Base-by-base conservation (phyloP, 2,797 vertebrate species). In the Propithecus perrieri region DNA sequence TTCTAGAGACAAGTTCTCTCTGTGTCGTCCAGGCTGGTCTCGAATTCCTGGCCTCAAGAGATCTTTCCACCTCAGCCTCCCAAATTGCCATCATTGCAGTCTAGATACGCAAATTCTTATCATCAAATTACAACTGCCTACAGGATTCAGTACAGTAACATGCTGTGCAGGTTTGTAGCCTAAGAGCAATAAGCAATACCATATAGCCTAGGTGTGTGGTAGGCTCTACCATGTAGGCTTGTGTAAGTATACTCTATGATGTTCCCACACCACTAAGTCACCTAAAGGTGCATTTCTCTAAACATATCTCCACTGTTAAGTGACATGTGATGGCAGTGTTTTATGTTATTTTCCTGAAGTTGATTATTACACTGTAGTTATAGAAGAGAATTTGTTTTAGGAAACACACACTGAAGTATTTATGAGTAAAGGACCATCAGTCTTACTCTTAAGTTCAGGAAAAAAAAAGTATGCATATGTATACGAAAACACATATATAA, bases 361-460 rank as follows among this genome's bases (percentile, higher is more conserved):
- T 72, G 61, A 76, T 59, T 28, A 81, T 3, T 24, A 7, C 38
- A 55, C 53, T 17, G 41, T 24, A 7, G 20, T 79, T 84, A 30
- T 2, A 11, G 2, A n/a, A 91, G 69, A 50, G 18, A 83, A 83
- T 79, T 50, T 61, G 35, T 46, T 92, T 88, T 87, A 72, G 48
- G 71, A 92, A 74, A 93, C 20, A 76, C 2, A 94, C 48, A 67
- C 4, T 43, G 5, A 80, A 71, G 26, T 71, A 75, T 79, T 89
- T 55, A 50, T 53, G 61, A 81, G n/a, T 38, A 89, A 92, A 81
- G 69, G 20, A n/a, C n/a, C 38, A 74, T 74, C 89, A 74, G 43
- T 63, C 81, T 92, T 41, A 72, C 43, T 91, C 71, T 48, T 38
- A 38, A 41, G 75, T 63, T 83, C 41, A 30, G 65, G 8, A 50